These are phyloP conservation scores for Clostera curtula DNA, from an alignment of 2,888 invertebrate species.

Conservation along the genomic window DNA sequence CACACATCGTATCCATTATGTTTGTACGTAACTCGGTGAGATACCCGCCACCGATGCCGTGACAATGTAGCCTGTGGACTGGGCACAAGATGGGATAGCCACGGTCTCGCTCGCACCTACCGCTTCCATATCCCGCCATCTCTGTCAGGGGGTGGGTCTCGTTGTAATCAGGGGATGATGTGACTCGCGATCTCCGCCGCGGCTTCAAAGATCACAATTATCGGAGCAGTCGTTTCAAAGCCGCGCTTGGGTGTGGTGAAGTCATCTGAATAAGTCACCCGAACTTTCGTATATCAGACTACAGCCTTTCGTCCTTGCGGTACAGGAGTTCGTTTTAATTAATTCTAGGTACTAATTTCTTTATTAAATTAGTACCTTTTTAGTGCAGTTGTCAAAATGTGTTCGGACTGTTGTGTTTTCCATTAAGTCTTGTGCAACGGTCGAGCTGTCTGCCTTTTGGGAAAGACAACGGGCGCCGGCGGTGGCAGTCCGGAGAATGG, in stretches of 20 bases:
- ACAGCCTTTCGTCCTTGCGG: no score
- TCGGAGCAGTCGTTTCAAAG: slow-evolving; percentile 73
- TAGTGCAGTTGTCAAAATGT: slow-evolving; percentile 17
- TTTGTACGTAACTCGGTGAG: slow-evolving; percentile 55
- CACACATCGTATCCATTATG: slow-evolving; percentile 34
- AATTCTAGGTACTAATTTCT: no score
- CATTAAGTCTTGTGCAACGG: slow-evolving; percentile 19
- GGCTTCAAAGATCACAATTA: slow-evolving; percentile 74
- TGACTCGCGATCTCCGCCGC: slow-evolving; percentile 72
- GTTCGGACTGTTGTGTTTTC: slow-evolving; percentile 15
- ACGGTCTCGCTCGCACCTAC: slow-evolving; percentile 43
- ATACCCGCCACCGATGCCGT: slow-evolving; percentile 56
- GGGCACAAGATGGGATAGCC: slow-evolving; percentile 78
- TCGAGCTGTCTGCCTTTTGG: slow-evolving; percentile 76
- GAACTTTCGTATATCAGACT: slow-evolving; percentile 34
- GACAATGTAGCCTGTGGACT: slow-evolving; percentile 74
- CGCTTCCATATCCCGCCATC: slow-evolving; percentile 25
- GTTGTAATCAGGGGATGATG: slow-evolving; percentile 75
- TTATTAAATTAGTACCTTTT: slow-evolving; percentile 7
- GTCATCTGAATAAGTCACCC: slow-evolving; percentile 55
- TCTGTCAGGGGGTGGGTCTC: slow-evolving; percentile 66
- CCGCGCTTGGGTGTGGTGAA: slow-evolving; percentile 63
- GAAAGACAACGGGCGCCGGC: slow-evolving; percentile 76
- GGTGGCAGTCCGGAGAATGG: slow-evolving; percentile 80
- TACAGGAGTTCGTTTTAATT: no score